Evolutionary conservation across 2,797 vertebrate genomes (phyloP), one percentile per base, ranked within the genome.

Genomic region (Melanogrammus aeglefinus): DNA sequence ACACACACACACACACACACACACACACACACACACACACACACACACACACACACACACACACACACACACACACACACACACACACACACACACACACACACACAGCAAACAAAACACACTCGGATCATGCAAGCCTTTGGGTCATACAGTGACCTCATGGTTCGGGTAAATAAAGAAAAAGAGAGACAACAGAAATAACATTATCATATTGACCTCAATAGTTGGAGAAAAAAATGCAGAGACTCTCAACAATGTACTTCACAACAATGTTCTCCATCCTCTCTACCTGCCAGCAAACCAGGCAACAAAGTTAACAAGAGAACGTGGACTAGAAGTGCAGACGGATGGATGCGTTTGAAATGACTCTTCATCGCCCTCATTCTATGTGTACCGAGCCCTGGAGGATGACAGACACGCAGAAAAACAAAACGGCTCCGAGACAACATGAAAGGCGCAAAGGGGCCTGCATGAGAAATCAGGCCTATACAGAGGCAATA

Each of bases 371-470:
- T 77, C 38, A 75, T 84, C 39, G 39, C 39, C 63, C 31, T 76
- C 33, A 73, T 86, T 77, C 76, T 44, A 18, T 81, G 78, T 74
- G 78, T 74, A n/a, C 63, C 18, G 66, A 41, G 76, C 78, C 74
- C 39, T 75, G 1, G 3, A 8, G 66, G 51, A 78, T 82, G 86
- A 77, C 71, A 47, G 82, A 84, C 77, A 21, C 77, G 74, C 51
- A 81, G n/a, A 75, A 82, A 81, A 66, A 77, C n/a, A 75, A 78
- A 72, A 72, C 29, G 35, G 16, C 77, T 74, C 75, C 77, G 29
- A 74, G 77, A 74, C 36, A n/a, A 72, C 29, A 35, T 72, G 70
- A 29, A 77, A 18, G 63, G 73, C 63, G 77, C 76, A 63, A 63
- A 63, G 7, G 51, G n/a, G 14, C 75, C 39, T 24, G 72, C 21